A percentile compares a stretch with the other conserved stretches of the same genome.
Evolutionary conservation across 2,888 invertebrate species (phyloP).

Genomic region (Euspilapteryx auroguttella): DNA sequence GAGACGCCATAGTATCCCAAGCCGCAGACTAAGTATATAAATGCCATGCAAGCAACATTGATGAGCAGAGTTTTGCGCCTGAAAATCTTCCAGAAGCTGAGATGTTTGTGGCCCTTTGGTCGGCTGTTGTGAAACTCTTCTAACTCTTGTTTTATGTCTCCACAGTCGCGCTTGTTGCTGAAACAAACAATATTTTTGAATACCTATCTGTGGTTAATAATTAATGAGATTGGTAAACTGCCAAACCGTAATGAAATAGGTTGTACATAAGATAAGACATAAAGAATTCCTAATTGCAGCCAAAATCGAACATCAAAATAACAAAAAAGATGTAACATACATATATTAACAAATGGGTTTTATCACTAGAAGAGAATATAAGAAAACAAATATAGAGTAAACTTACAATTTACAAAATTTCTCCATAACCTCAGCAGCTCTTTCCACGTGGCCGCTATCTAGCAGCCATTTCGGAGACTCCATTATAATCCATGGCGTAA

Average conservation of each 20-base stretch:
- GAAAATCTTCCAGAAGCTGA: conserved; percentile 32
- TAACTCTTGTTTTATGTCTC: conserved; percentile 20
- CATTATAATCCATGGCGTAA: conserved; percentile 16
- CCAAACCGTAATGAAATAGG: too few relatives aligned
- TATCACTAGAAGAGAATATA: too few relatives aligned
- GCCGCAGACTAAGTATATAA: conserved; percentile 77
- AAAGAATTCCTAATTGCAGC: too few relatives aligned
- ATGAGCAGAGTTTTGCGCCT: conserved; percentile 49
- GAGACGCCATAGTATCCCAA: conserved; percentile 84
- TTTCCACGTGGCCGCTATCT: conserved; percentile 20
- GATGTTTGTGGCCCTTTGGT: conserved; percentile 8
- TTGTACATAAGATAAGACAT: too few relatives aligned
- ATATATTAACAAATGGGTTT: too few relatives aligned
- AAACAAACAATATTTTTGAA: conserved; percentile 10
- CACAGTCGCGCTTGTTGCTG: conserved; percentile 19
- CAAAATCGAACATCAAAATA: too few relatives aligned
- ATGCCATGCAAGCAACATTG: conserved; percentile 67
- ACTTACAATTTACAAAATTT: conserved; percentile 29
- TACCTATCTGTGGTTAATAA: too few relatives aligned
- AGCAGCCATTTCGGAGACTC: conserved; percentile 44
- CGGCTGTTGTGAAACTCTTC: conserved; percentile 13
- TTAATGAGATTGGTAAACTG: too few relatives aligned
- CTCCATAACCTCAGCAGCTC: conserved; percentile 22
- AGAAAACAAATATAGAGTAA: too few relatives aligned
- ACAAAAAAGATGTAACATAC: too few relatives aligned